Evolutionary conservation across 1,140 invertebrate species (phyloP).

Genomic region (Drosophila teissieri): DNA sequence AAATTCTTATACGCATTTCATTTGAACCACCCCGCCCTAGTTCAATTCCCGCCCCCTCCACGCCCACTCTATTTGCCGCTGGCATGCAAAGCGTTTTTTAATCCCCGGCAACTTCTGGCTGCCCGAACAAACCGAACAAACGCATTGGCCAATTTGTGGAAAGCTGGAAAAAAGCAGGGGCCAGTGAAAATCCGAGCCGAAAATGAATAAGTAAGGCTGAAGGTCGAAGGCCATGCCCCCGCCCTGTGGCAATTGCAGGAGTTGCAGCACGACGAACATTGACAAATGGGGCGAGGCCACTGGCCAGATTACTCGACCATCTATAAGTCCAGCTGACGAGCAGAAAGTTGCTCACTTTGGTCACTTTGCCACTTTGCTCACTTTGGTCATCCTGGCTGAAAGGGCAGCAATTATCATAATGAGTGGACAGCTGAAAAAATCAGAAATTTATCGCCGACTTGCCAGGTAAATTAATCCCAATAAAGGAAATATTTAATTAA

Average conservation of each 20-base stretch:
- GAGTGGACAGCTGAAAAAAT: slow-evolving; percentile 24
- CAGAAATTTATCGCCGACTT: neutral
- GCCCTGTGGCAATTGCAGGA: slow-evolving; percentile 24
- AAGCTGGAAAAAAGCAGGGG: slow-evolving; percentile 12
- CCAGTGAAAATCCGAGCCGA: slow-evolving; percentile 3
- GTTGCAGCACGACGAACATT: slow-evolving; percentile 16
- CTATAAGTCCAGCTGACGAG: slow-evolving; percentile 44
- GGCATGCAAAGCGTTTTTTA: slow-evolving; percentile 80
- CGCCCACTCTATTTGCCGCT: slow-evolving; percentile 17
- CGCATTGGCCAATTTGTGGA: slow-evolving; percentile 58
- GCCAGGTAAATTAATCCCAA: neutral
- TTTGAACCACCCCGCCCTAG: slow-evolving; percentile 26
- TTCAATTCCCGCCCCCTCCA: neutral
- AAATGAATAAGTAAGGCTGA: slow-evolving; percentile 52
- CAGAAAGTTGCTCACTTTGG: slow-evolving; percentile 37
- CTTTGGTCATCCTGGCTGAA: slow-evolving; percentile 37
- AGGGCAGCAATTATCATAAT: slow-evolving; percentile 47
- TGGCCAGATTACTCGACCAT: slow-evolving; percentile 55
- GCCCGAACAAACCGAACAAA: slow-evolving; percentile 50
- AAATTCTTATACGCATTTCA: slow-evolving; percentile 78
- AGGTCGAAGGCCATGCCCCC: slow-evolving; percentile 35
- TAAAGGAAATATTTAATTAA: neutral
- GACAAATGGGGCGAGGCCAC: slow-evolving; percentile 58
- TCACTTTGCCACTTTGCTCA: slow-evolving; percentile 29
- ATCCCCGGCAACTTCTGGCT: slow-evolving; percentile 48